These are phyloP conservation scores for Lanistes nyassanus DNA, from an alignment of 1,140 invertebrate genomes.

Conservation along the genomic window DNA sequence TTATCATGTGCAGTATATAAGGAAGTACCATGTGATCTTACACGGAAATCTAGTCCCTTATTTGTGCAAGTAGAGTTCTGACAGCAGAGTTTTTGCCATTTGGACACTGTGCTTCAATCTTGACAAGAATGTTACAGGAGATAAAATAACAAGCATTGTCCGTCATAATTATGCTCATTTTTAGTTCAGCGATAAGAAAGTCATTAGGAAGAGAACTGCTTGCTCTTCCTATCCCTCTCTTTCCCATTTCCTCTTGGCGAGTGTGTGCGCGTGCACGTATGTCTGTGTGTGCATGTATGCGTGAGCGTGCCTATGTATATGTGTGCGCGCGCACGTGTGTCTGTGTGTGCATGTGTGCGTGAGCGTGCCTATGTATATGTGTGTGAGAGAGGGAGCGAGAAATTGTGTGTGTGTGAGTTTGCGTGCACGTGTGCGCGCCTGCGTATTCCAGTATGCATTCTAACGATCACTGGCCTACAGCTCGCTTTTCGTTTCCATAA, in stretches of 20 bases:
- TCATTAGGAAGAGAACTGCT: neutral
- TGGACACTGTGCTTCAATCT: neutral
- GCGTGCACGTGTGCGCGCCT: neutral
- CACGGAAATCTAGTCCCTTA: neutral
- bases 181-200: neutral
- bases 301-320: neutral
- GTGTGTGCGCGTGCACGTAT: slow-evolving; percentile 6
- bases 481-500: neutral
- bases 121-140: neutral
- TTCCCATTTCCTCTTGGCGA: neutral
- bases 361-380: slow-evolving; percentile 6
- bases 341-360: neutral
- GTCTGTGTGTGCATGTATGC: neutral
- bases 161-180: neutral
- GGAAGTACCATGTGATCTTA: too few relatives aligned
- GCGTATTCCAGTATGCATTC: neutral
- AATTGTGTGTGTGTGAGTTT: slow-evolving; percentile 13
- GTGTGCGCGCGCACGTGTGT: neutral
- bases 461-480: neutral
- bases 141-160: neutral
- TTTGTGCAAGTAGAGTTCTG: neutral
- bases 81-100: neutral
- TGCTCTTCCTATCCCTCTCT: neutral
- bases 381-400: neutral
- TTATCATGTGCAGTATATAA: too few relatives aligned